A percentile compares a stretch with the other conserved stretches of the same genome.
Conservation (phyloP, 1,140 invertebrate species). For the Aethina tumida region DNA sequence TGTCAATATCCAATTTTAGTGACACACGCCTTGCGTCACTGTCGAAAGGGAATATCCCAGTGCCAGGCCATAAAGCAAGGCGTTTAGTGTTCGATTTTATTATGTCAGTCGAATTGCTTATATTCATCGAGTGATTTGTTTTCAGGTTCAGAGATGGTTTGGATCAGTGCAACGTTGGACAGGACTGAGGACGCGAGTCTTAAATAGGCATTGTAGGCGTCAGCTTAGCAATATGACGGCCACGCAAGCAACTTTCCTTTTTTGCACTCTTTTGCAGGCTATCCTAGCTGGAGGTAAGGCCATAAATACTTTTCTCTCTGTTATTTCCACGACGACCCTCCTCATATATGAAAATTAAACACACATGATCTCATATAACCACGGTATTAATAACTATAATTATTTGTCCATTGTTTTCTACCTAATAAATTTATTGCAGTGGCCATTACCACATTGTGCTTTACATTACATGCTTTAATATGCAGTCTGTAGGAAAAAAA, state of each 20-base stretch:
- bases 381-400: too few relatives aligned
- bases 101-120: constrained; percentile 6
- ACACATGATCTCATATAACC: too few relatives aligned
- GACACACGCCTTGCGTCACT: constrained; percentile 5
- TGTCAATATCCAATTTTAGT: too few relatives aligned
- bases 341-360: too few relatives aligned
- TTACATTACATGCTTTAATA: too few relatives aligned
- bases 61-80: constrained; percentile 9
- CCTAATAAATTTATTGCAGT: too few relatives aligned
- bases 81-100: constrained; percentile 7
- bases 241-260: constrained; percentile 28
- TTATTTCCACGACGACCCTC: too few relatives aligned
- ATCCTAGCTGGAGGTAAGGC: constrained; percentile 26
- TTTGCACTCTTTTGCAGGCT: constrained; percentile 29
- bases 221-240: constrained; percentile 28
- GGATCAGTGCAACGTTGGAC: constrained; percentile 22
- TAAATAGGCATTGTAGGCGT: constrained; percentile 27
- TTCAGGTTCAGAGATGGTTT: constrained; percentile 27
- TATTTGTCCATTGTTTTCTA: too few relatives aligned
- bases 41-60: constrained; percentile 3
- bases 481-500: too few relatives aligned
- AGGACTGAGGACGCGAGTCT: constrained; percentile 24
- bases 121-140: constrained; percentile 20
- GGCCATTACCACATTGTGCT: too few relatives aligned
- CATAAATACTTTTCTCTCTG: too few relatives aligned